A percentile compares a stretch with the other conserved stretches of the same genome.
Conservation (phyloP, 2,113 vertebrate species). For the Vulpes ferrilata region DNA sequence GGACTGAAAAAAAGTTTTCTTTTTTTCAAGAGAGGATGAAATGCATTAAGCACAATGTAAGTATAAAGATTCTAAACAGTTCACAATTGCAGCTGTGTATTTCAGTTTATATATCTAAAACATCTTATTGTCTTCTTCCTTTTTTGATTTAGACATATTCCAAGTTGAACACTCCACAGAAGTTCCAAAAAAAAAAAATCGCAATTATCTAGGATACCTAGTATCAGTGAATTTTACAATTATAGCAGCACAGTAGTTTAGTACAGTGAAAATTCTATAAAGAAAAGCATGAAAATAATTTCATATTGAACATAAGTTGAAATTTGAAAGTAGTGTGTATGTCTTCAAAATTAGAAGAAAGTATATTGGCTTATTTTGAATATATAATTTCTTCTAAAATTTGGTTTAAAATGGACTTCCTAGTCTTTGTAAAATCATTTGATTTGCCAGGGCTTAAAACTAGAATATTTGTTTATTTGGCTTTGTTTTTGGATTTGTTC, state of each 20-base stretch:
- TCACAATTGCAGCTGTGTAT: not conserved
- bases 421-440: not conserved
- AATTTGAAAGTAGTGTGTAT: not conserved
- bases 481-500: not conserved
- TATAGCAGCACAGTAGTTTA: not conserved
- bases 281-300: not conserved
- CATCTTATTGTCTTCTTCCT: not conserved
- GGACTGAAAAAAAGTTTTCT: not conserved
- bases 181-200: not conserved
- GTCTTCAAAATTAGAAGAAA: conserved; percentile 1
- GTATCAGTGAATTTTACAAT: not conserved
- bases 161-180: not conserved
- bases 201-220: not conserved
- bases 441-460: not conserved
- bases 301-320: not conserved
- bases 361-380: not conserved
- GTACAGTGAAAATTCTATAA: not conserved
- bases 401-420: not conserved
- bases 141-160: not conserved
- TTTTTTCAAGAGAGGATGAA: not conserved
- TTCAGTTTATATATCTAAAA: not conserved
- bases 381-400: not conserved
- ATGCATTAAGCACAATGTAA: not conserved
- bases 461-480: not conserved
- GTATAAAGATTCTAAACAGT: not conserved